These are phyloP conservation scores for Pseudorasbora parva DNA, from an alignment of 2,113 vertebrate species.

Conservation along the genomic window DNA sequence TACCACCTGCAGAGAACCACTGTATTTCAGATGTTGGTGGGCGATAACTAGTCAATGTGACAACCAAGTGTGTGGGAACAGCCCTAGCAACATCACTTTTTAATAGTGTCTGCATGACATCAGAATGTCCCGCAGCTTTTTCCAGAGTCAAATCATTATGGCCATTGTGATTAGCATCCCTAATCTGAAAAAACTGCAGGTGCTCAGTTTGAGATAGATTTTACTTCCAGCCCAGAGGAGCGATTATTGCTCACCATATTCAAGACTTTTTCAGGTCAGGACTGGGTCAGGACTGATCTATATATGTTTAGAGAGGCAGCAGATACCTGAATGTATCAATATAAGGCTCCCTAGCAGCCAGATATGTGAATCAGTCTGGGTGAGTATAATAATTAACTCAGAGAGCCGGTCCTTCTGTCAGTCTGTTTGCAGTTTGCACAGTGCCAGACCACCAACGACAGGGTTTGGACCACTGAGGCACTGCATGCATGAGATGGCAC, in stretches of 20 bases:
- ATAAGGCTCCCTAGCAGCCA: background rate
- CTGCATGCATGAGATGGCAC: conserved; percentile 44
- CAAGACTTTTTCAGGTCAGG: background rate
- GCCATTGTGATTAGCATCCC: too few relatives aligned
- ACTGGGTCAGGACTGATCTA: background rate
- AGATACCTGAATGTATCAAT: background rate
- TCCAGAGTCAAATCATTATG: too few relatives aligned
- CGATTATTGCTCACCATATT: background rate
- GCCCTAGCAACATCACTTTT: too few relatives aligned
- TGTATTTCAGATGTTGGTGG: background rate
- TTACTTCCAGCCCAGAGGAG: background rate
- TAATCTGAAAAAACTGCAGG: background rate
- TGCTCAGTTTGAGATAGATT: background rate
- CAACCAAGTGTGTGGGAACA: background rate
- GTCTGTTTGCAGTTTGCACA: conserved; percentile 10
- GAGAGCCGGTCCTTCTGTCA: conserved; percentile 26
- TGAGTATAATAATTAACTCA: background rate
- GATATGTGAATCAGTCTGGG: background rate
- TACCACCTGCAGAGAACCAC: too few relatives aligned
- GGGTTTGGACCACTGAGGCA: conserved; percentile 44
- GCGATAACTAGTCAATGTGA: background rate
- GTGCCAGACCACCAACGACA: conserved; percentile 53
- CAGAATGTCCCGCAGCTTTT: too few relatives aligned
- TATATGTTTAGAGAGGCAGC: background rate
- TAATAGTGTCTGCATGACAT: too few relatives aligned